Base-by-base conservation (phyloP, 2,888 invertebrate species). In the Harpalus rubripes region DNA sequence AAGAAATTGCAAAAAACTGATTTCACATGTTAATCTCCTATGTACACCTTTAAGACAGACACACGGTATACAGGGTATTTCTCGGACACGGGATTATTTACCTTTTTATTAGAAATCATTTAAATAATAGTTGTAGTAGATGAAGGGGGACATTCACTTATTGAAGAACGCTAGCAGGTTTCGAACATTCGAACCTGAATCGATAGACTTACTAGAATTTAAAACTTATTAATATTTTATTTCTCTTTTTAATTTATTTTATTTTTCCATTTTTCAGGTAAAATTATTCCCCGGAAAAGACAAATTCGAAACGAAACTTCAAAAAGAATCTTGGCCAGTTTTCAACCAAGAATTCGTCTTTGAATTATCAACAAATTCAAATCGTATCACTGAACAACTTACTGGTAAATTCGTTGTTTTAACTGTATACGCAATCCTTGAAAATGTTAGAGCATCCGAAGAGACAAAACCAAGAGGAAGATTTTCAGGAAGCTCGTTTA, bases 331-430 rank as follows among this genome's bases (percentile, higher is more conserved):
- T 0, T 96, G 96, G 95, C 96, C 96, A 0, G 94, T 94, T 83
- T 96, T 95, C 93, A 96, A 96, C 89, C 95, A 96, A 91, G 95
- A 95, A 87, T 96, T 96, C 89, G 93, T 93, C 87, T 96, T 96
- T 90, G 93, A 93, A 65, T 88, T 96, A 86, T 92, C 93, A 87
- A 89, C 88, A 0, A 91, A 92, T 86, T 88, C 91, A 7, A 91
- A 91, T 85, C 92, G 93, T 88, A 91, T 92, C 86, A 93, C 93
- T 87, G 93, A 93, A 87, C 92, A 93, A 87, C 91, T 95, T n/a
- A 93, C 93, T 78, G 95, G 94, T 0, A 94, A 93, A 90, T 94
- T 95, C 89, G 91, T 95, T 78, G 95, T 95, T 0, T 92, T 95
- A 41, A 95, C 95, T 6, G 93, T 95, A 81, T 95, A 95, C 88